A percentile compares a stretch with the other conserved stretches of the same genome.
Conservation (phyloP, 2,888 invertebrate genomes). For the Apocheima hispidaria region DNA sequence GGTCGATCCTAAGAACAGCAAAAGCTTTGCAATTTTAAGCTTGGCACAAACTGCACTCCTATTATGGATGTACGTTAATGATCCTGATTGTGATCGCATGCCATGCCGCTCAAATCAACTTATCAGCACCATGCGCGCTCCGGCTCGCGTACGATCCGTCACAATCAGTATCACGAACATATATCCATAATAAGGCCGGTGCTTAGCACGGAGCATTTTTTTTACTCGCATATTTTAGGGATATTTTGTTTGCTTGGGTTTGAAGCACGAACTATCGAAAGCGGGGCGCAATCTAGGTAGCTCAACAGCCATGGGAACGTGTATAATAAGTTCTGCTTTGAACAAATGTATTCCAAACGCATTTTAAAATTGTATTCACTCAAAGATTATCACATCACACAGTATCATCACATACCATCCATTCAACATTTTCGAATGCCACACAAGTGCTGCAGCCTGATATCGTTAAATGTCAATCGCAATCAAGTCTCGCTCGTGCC, state of each 20-base stretch:
- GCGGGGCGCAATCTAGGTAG: background rate
- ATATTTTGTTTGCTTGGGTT: background rate
- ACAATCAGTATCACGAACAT: too few species aligned
- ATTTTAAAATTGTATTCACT: background rate
- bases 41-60: background rate
- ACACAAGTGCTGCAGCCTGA: background rate
- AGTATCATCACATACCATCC: constrained; percentile 2
- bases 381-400: background rate
- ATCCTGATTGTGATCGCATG: too few species aligned
- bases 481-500: background rate
- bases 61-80: too few species aligned
- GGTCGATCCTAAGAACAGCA: background rate
- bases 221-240: background rate
- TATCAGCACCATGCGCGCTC: too few species aligned
- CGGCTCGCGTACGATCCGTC: too few species aligned
- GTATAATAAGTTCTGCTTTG: background rate
- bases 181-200: too few species aligned
- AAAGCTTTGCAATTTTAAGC: background rate
- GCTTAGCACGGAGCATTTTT: background rate
- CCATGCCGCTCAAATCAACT: too few species aligned
- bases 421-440: constrained; percentile 4
- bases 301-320: background rate
- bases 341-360: background rate
- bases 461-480: background rate
- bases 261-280: background rate